These are phyloP conservation scores for Oligia fasciuncula DNA, from an alignment of 2,888 invertebrate species.

Conservation along the genomic window DNA sequence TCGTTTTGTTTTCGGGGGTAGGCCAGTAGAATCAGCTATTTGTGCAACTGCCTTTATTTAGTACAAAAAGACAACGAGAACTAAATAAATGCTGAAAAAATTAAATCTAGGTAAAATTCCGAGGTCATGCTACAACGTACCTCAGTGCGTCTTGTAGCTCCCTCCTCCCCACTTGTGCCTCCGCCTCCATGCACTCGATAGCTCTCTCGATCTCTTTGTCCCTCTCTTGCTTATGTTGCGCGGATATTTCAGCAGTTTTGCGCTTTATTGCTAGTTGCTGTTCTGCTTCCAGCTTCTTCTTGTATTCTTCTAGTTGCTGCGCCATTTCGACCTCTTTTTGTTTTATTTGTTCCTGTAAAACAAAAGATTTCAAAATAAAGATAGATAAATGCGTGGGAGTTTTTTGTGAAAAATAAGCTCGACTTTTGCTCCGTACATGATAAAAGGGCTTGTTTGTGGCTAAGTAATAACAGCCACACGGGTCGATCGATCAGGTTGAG, in stretches of 20 bases:
- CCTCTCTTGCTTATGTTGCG: conserved; percentile 93
- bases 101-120: background rate
- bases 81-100: background rate
- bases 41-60: background rate
- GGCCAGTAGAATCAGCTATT: background rate
- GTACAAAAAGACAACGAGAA: background rate
- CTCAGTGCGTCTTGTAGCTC: conserved; percentile 91
- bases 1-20: background rate
- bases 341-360: conserved; percentile 83
- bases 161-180: conserved; percentile 90
- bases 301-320: conserved; percentile 91
- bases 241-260: conserved; percentile 92
- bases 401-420: background rate
- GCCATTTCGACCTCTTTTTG: conserved; percentile 90
- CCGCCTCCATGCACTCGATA: conserved; percentile 92
- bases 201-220: conserved; percentile 94
- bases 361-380: background rate
- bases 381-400: background rate
- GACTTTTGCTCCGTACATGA: background rate
- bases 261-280: conserved; percentile 91
- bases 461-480: background rate
- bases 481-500: background rate
- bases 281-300: conserved; percentile 91
- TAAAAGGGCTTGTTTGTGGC: background rate
- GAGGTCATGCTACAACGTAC: conserved; percentile 62